These are phyloP conservation scores for Cyphomyrmex costatus DNA, from an alignment of 1,140 invertebrate species.

Conservation along the genomic window DNA sequence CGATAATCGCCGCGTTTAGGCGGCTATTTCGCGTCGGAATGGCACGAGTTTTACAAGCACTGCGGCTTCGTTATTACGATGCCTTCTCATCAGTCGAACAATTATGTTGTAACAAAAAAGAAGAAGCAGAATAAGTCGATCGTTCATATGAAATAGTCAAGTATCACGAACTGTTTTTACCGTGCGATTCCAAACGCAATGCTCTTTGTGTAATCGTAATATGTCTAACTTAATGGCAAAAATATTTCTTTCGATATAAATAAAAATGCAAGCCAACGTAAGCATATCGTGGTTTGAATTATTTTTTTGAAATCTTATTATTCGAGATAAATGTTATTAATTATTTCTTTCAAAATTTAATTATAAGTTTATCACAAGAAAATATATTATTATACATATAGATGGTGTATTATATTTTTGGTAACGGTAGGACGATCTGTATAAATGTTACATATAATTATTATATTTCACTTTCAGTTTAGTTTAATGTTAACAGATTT, in stretches of 20 bases:
- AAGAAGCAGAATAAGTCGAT: not conserved
- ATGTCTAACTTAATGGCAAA: not conserved
- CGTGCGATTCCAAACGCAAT: not conserved
- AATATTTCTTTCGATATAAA: not conserved
- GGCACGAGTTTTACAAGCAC: conserved; percentile 24
- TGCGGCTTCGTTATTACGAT: conserved; percentile 10
- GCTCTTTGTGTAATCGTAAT: conserved; percentile 1
- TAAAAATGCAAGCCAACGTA: no score
- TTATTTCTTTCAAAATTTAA: not conserved
- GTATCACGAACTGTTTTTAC: not conserved
- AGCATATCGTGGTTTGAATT: no score
- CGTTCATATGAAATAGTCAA: conserved; percentile 14
- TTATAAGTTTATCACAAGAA: not conserved
- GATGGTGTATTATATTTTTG: not conserved
- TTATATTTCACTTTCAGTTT: conserved; percentile 4
- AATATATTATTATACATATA: not conserved
- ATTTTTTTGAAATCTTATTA: no score
- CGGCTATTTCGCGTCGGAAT: conserved; percentile 20
- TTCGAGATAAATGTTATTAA: no score
- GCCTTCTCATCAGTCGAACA: conserved; percentile 4
- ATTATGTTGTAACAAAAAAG: conserved; percentile 46
- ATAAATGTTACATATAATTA: not conserved
- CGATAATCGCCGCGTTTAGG: conserved; percentile 35
- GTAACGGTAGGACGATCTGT: no score
- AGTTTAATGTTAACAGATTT: not conserved